Percentiles rank a stretch among this genome's conserved stretches.
phyloP scores from a whole-genome alignment of 2,113 vertebrate genomes.

The Synchiropus splendidus region DNA sequence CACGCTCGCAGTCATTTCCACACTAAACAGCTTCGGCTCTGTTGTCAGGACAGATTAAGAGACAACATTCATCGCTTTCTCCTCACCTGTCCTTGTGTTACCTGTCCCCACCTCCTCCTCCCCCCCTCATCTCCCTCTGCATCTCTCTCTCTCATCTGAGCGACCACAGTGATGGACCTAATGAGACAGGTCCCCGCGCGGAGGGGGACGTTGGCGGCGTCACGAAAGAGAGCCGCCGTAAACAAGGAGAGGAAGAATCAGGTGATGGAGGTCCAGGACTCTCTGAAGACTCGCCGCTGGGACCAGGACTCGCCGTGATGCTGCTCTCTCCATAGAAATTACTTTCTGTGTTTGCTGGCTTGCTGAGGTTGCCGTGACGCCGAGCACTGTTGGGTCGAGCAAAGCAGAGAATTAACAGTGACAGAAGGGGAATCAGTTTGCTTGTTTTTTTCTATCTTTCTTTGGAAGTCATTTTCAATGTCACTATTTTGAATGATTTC shows the following conservation, averaged over 20 bases:
- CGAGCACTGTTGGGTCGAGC: too few relatives aligned
- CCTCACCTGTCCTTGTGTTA: conserved; percentile 48
- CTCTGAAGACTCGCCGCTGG: conserved; percentile 35
- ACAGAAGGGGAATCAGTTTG: too few relatives aligned
- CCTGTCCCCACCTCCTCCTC: conserved; percentile 21
- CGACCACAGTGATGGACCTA: conserved; percentile 52
- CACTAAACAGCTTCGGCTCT: conserved; percentile 35
- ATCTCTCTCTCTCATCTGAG: conserved; percentile 40
- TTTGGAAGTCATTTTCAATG: too few relatives aligned
- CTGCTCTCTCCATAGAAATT: conserved; percentile 29
- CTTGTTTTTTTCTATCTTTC: too few relatives aligned
- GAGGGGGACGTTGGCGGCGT: conserved; percentile 36
- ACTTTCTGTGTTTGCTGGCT: conserved; percentile 10
- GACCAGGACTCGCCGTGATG: conserved; percentile 11
- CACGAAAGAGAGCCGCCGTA: conserved; percentile 41
- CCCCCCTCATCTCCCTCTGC: too few relatives aligned
- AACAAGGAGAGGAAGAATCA: conserved; percentile 62
- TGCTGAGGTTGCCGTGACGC: too few relatives aligned
- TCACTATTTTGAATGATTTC: too few relatives aligned
- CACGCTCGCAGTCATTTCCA: conserved; percentile 28
- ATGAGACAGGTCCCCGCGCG: conserved; percentile 54
- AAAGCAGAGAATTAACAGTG: too few relatives aligned
- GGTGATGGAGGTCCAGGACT: conserved; percentile 36
- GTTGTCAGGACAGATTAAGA: conserved; percentile 37
- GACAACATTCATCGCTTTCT: conserved; percentile 9